A percentile compares a stretch with the other conserved stretches of the same genome.
These are phyloP conservation scores for Emydura subglobosa DNA, from an alignment of 2,113 vertebrate genomes.

Conservation along the genomic window DNA sequence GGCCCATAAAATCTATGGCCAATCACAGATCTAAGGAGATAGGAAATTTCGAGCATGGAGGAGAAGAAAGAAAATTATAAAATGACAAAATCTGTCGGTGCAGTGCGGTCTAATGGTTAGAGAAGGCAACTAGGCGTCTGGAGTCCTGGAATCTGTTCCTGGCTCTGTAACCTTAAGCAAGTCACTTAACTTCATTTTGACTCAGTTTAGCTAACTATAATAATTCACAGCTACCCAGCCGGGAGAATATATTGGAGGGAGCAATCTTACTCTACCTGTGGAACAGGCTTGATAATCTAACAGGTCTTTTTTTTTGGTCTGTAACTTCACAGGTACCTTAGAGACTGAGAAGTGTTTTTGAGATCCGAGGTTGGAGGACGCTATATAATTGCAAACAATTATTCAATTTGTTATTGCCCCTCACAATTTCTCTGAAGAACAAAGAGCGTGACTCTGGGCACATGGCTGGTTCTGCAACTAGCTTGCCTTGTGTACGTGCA, in stretches of 20 bases:
- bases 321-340: neutral
- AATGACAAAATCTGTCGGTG: neutral
- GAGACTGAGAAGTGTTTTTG: conserved; percentile 35
- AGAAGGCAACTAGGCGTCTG: neutral
- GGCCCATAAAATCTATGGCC: neutral
- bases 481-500: neutral
- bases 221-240: conserved; percentile 59
- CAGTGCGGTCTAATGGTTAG: neutral
- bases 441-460: neutral
- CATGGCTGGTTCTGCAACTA: neutral
- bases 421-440: neutral
- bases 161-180: neutral
- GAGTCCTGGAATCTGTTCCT: neutral
- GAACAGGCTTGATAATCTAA: conserved; percentile 31
- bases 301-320: conserved; percentile 39
- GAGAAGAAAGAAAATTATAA: neutral
- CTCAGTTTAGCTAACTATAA: neutral
- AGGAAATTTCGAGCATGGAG: neutral
- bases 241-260: conserved; percentile 52
- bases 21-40: neutral
- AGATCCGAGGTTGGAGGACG: conserved; percentile 37
- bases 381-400: conserved; percentile 23
- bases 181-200: neutral
- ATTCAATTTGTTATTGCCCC: neutral
- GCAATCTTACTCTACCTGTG: neutral